Base-by-base conservation (phyloP, 2,797 vertebrate genomes). In the Myioborus miniatus region DNA sequence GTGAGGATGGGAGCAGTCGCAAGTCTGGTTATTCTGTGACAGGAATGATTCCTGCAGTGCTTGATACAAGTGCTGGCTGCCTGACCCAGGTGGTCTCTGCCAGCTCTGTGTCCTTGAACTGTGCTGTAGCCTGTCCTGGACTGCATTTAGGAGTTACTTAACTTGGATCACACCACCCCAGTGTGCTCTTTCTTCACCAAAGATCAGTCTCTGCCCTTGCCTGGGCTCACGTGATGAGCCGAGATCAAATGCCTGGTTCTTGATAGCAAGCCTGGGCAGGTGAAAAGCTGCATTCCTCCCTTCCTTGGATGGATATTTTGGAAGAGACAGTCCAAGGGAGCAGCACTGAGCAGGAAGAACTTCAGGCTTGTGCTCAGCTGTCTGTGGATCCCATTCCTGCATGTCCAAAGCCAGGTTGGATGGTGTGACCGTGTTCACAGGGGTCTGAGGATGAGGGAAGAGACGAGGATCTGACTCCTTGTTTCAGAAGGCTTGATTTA, bases 201-300 rank as follows among this genome's bases (percentile, higher is more conserved):
- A 56, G 56, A 47, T 65, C 76, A 55, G 44, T n/a, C 39, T 75
- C 39, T 70, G 0, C 55, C 19, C 21, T 74, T 74, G 41, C 36
- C 27, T 36, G 60, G 55, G 47, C 64, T 86, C 56, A 27, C 2
- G 15, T 71, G 70, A 41, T 84, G 24, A 83, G 39, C 41, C 88
- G 46, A 65, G 76, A 76, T 68, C 26, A 43, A 94, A 81, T 8
- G 34, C 65, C 70, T 75, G 6, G 62, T 32, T 75, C 59, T 86
- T 85, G 58, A 62, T 55, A 74, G 81, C 81, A 96, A 87, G 92
- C 89, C 92, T 79, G 53, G 75, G 72, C 92, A 96, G 53, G 95
- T 74, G 62, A 44, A 34, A 49, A 69, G 56, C 65, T 50, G 44
- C 81, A 47, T 76, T 95, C 62, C 89, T 85, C 34, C 87, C 63